Conservation (phyloP, 2,797 vertebrate species). For the Coranthus polyacanthus region DNA sequence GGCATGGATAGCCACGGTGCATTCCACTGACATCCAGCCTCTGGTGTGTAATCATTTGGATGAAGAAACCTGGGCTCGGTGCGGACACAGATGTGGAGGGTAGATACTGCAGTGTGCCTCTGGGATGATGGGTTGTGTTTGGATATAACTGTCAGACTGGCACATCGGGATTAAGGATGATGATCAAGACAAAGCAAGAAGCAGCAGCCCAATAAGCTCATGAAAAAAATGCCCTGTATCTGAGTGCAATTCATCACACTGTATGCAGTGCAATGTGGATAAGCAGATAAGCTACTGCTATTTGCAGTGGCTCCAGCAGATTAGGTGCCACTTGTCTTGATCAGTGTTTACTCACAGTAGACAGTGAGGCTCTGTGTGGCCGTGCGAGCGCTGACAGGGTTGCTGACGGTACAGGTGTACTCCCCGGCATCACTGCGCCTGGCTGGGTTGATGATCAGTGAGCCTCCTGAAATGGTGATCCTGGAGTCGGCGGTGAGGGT, state of each 20-base stretch:
- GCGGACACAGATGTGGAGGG: background rate
- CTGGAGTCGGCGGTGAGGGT: slow-evolving; percentile 65
- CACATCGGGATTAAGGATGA: slow-evolving; percentile 40
- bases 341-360: slow-evolving; percentile 82
- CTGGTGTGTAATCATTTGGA: slow-evolving; percentile 1
- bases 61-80: slow-evolving; percentile 7
- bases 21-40: background rate
- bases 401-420: slow-evolving; percentile 83
- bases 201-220: slow-evolving; percentile 32
- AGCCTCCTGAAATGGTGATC: slow-evolving; percentile 73
- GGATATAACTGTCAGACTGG: slow-evolving; percentile 5
- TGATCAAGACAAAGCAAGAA: slow-evolving; percentile 45
- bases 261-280: slow-evolving; percentile 39
- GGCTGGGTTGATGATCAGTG: slow-evolving; percentile 78
- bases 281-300: slow-evolving; percentile 58
- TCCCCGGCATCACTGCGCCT: slow-evolving; percentile 75
- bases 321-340: slow-evolving; percentile 54
- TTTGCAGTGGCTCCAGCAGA: slow-evolving; percentile 62
- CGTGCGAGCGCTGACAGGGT: slow-evolving; percentile 77
- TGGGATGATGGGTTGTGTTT: background rate
- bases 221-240: slow-evolving; percentile 29
- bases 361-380: slow-evolving; percentile 76
- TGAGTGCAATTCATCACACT: slow-evolving; percentile 28
- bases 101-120: background rate
- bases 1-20: too few relatives aligned